A percentile compares a stretch with the other conserved stretches of the same genome.
phyloP scores from a whole-genome alignment of 1,140 invertebrate species.

The Panulirus ornatus region DNA sequence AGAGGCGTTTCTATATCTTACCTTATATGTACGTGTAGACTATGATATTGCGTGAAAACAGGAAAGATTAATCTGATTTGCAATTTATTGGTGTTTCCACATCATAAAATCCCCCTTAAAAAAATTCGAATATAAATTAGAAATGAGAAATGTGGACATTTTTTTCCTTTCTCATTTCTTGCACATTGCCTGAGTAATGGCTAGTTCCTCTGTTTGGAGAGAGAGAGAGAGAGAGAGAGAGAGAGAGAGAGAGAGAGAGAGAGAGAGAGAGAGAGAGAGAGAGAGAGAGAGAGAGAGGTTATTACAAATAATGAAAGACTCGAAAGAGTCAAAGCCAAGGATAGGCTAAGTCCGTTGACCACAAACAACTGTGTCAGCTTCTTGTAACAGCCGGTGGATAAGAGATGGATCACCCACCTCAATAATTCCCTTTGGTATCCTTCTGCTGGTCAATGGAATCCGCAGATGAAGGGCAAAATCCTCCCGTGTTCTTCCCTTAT shows the following conservation, averaged over 20 bases:
- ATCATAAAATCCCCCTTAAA: conserved; percentile 6
- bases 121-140: neutral
- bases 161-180: neutral
- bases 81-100: neutral
- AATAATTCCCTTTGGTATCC: too few relatives aligned
- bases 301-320: too few relatives aligned
- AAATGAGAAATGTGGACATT: neutral
- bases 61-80: neutral
- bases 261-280: neutral
- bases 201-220: neutral
- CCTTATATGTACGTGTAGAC: neutral
- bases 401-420: too few relatives aligned
- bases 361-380: too few relatives aligned
- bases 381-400: too few relatives aligned
- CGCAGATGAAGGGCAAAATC: too few relatives aligned
- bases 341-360: too few relatives aligned
- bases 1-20: too few relatives aligned
- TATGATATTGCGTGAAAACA: conserved; percentile 1
- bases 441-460: too few relatives aligned
- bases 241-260: neutral
- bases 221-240: neutral
- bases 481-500: too few relatives aligned
- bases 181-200: neutral
- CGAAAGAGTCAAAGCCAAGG: too few relatives aligned
- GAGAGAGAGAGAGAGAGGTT: neutral